Conservation (phyloP, 2,888 invertebrate species). For the Thymelicus acteon region DNA sequence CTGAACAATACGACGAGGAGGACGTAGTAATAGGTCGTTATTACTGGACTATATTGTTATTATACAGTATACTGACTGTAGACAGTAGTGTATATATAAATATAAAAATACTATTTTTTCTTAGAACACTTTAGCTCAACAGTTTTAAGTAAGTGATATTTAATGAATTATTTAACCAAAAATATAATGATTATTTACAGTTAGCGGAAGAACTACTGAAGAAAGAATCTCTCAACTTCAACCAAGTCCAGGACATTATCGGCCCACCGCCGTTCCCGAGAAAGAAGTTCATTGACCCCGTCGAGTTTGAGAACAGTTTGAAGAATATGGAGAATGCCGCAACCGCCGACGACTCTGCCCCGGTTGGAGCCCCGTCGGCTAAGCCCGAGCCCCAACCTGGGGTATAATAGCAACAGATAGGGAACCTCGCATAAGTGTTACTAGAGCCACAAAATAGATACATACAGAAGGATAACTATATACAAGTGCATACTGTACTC, state of each 20-base stretch:
- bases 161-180: background rate
- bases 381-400: constrained; percentile 51
- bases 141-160: background rate
- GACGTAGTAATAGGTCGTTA: no score
- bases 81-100: no score
- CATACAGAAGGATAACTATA: no score
- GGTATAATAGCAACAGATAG: constrained; percentile 9
- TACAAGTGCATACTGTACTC: no score
- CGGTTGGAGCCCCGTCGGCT: constrained; percentile 61
- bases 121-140: no score
- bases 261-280: constrained; percentile 94
- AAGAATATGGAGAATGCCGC: constrained; percentile 68
- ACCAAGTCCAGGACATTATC: constrained; percentile 94
- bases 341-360: constrained; percentile 42
- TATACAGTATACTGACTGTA: no score
- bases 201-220: constrained; percentile 94
- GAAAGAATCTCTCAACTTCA: constrained; percentile 96
- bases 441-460: no score
- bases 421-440: no score
- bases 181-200: constrained; percentile 75
- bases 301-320: constrained; percentile 89
- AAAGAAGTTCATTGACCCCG: constrained; percentile 90
- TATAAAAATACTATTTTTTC: no score
- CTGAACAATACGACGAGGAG: no score
- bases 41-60: no score